Evolutionary conservation across 2,113 vertebrate genomes (phyloP).

Genomic region (Meriones unguiculatus): DNA sequence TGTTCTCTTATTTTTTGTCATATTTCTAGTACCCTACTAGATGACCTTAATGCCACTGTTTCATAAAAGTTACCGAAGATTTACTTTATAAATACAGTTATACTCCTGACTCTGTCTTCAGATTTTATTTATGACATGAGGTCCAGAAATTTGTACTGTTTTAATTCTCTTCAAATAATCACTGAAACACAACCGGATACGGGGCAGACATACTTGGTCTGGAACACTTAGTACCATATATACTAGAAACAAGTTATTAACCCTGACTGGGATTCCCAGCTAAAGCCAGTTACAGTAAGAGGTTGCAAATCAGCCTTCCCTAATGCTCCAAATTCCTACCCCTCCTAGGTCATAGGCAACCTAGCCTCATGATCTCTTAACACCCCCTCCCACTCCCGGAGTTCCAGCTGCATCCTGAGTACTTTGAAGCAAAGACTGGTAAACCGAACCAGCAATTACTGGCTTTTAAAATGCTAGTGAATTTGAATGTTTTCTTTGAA

Average conservation of each 20-base stretch:
- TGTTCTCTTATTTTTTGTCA: slow-evolving; percentile 27
- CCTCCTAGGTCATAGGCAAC: slow-evolving; percentile 42
- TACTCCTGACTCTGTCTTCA: not conserved
- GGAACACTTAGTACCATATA: slow-evolving; percentile 51
- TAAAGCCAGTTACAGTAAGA: slow-evolving; percentile 18
- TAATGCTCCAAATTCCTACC: slow-evolving; percentile 44
- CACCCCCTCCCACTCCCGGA: slow-evolving; percentile 57
- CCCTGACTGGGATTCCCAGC: not conserved
- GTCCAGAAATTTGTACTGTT: slow-evolving; percentile 50
- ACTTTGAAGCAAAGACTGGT: slow-evolving; percentile 58
- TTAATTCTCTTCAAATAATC: slow-evolving; percentile 20
- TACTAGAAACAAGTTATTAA: slow-evolving; percentile 37
- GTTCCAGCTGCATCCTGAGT: slow-evolving; percentile 60
- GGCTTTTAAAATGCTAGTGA: slow-evolving; percentile 63
- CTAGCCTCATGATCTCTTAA: slow-evolving; percentile 48
- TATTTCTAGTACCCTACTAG: not conserved
- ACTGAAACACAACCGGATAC: slow-evolving; percentile 50
- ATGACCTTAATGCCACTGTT: slow-evolving; percentile 22
- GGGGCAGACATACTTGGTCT: not conserved
- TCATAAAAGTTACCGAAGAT: not conserved
- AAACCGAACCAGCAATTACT: slow-evolving; percentile 65
- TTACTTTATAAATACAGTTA: slow-evolving; percentile 60
- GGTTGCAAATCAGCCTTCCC: not conserved
- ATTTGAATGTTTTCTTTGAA: slow-evolving; percentile 63
- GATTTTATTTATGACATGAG: slow-evolving; percentile 54